A percentile compares a stretch with the other conserved stretches of the same genome.
Conservation (phyloP, 2,888 invertebrate species). For the Blastobasis adustella region DNA sequence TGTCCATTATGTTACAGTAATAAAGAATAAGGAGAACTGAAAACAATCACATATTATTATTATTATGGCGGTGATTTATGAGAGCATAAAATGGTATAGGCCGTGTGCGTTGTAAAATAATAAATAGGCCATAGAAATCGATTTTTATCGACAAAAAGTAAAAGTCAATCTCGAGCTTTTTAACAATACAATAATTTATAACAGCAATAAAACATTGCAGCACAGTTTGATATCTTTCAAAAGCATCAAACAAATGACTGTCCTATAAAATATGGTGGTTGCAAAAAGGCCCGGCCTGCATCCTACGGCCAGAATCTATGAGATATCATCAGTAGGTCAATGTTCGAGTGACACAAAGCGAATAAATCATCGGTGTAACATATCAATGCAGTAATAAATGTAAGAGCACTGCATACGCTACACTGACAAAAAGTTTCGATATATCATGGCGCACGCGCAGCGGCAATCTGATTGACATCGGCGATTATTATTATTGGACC, state of each 20-base stretch:
- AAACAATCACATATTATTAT: not conserved
- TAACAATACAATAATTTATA: conserved; percentile 34
- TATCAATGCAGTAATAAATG: conserved; percentile 49
- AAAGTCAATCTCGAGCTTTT: conserved; percentile 22
- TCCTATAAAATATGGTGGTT: conserved; percentile 32
- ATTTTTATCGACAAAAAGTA: conserved; percentile 24
- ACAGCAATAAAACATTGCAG: conserved; percentile 24
- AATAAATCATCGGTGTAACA: conserved; percentile 58
- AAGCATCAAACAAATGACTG: conserved; percentile 27
- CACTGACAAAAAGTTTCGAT: conserved; percentile 44
- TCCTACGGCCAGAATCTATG: conserved; percentile 23
- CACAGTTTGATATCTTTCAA: conserved; percentile 26
- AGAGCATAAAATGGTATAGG: conserved; percentile 13
- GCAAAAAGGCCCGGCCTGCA: conserved; percentile 28
- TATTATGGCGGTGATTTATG: conserved; percentile 13
- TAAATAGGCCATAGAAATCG: conserved; percentile 23
- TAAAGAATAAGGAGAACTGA: not conserved
- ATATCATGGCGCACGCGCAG: conserved; percentile 14
- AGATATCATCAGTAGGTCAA: conserved; percentile 44
- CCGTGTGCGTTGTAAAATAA: too few relatives aligned
- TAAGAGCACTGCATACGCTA: conserved; percentile 29
- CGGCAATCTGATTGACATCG: too few relatives aligned
- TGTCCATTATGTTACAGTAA: not conserved
- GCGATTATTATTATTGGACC: too few relatives aligned
- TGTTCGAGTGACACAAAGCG: conserved; percentile 42